phyloP scores from a whole-genome alignment of 2,113 vertebrate species.

The Hoplias malabaricus region DNA sequence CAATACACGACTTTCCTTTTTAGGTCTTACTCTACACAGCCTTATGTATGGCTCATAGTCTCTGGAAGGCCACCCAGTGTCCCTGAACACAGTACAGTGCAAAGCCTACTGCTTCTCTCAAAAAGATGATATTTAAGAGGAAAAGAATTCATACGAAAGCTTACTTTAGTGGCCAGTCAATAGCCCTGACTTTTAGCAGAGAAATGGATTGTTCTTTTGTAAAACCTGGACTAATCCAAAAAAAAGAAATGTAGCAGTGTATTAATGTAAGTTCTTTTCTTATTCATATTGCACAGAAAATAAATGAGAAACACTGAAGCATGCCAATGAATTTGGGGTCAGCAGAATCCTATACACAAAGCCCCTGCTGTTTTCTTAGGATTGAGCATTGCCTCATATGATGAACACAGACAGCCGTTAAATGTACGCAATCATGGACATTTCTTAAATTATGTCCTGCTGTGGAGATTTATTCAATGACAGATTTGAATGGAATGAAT shows the following conservation, averaged over 20 bases:
- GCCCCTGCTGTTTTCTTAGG: not conserved
- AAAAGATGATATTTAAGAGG: conserved; percentile 3
- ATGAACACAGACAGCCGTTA: not conserved
- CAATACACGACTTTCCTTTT: not conserved
- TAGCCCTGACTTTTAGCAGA: not conserved
- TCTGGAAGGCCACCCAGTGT: not conserved
- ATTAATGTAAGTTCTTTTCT: conserved; percentile 9
- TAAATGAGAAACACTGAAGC: conserved; percentile 10
- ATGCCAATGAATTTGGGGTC: conserved; percentile 31
- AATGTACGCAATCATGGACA: not conserved
- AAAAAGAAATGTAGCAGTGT: not conserved
- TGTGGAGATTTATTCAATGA: not conserved
- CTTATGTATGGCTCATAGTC: not conserved
- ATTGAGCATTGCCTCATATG: not conserved
- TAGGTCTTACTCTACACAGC: not conserved
- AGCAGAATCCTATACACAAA: conserved; percentile 9
- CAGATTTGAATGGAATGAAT: not conserved
- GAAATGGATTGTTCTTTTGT: not conserved
- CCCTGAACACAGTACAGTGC: conserved; percentile 17
- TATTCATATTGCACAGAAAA: not conserved
- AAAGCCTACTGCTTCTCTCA: conserved; percentile 15
- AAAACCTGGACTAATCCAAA: not conserved
- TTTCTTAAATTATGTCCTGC: not conserved
- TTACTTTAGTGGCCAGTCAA: not conserved
- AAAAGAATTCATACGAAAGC: not conserved